Percentiles rank a stretch among this genome's conserved stretches.
phyloP scores from a whole-genome alignment of 2,888 invertebrate species.

The Neria commutata region DNA sequence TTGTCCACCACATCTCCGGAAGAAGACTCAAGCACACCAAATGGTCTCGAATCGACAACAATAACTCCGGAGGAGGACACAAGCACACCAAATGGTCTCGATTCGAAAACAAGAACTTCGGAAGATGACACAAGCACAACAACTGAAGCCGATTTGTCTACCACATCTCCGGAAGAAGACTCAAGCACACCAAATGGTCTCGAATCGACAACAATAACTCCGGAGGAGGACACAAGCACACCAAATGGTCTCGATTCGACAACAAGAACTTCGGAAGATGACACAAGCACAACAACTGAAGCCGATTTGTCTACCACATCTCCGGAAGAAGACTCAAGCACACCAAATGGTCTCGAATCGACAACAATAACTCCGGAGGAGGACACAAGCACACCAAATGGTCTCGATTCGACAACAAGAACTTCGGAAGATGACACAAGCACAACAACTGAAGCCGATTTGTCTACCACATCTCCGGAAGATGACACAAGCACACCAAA shows the following conservation, averaged over 20 bases:
- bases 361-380: not conserved
- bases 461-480: not conserved
- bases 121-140: not conserved
- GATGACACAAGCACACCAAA: too few relatives aligned
- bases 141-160: not conserved
- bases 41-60: not conserved
- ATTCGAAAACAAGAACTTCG: not conserved
- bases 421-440: not conserved
- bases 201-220: not conserved
- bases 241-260: not conserved
- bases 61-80: not conserved
- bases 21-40: not conserved
- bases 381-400: not conserved
- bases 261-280: not conserved
- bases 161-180: not conserved
- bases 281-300: not conserved
- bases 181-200: not conserved
- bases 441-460: not conserved
- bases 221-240: not conserved
- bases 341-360: not conserved
- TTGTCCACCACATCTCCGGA: not conserved
- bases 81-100: not conserved
- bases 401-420: not conserved
- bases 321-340: not conserved
- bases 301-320: not conserved